A percentile compares a stretch with the other conserved stretches of the same genome.
These are phyloP conservation scores for Axea sp. DNA, from an alignment of 2,888 invertebrate species.

Conservation along the genomic window DNA sequence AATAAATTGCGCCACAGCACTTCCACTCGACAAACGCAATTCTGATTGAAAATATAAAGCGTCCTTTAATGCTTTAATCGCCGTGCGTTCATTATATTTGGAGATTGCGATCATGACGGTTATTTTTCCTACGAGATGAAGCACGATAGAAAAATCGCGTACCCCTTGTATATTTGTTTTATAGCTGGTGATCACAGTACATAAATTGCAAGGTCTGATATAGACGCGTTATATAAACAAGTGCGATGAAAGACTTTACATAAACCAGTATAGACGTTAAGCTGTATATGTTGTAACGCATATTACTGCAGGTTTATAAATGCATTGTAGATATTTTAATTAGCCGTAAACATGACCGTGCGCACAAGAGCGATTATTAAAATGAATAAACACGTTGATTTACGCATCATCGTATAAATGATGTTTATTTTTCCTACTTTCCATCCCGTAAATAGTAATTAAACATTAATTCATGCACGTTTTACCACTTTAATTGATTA, in stretches of 20 bases:
- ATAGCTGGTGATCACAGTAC: slow-evolving; percentile 30
- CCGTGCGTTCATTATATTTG: no score
- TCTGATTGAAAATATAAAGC: no score
- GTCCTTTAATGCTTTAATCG: no score
- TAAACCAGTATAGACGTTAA: slow-evolving; percentile 35
- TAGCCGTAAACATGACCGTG: slow-evolving; percentile 12
- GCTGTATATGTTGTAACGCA: slow-evolving; percentile 36
- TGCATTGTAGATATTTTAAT: slow-evolving; percentile 32
- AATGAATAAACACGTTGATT: slow-evolving; percentile 12
- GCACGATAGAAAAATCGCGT: no score
- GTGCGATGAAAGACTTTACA: slow-evolving; percentile 44
- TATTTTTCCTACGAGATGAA: no score
- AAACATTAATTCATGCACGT: neutral
- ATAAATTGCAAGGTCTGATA: slow-evolving; percentile 50
- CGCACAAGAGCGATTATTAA: slow-evolving; percentile 22
- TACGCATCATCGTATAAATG: slow-evolving; percentile 12
- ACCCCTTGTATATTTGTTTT: no score
- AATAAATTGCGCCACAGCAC: no score
- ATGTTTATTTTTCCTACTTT: slow-evolving; percentile 1
- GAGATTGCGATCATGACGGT: no score
- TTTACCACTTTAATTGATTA: neutral
- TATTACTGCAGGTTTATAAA: slow-evolving; percentile 40
- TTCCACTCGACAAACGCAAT: no score
- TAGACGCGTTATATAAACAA: slow-evolving; percentile 49
- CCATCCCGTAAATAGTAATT: neutral